Evolutionary conservation across 2,113 vertebrate species (phyloP).

Genomic region (Argyrosomus japonicus): DNA sequence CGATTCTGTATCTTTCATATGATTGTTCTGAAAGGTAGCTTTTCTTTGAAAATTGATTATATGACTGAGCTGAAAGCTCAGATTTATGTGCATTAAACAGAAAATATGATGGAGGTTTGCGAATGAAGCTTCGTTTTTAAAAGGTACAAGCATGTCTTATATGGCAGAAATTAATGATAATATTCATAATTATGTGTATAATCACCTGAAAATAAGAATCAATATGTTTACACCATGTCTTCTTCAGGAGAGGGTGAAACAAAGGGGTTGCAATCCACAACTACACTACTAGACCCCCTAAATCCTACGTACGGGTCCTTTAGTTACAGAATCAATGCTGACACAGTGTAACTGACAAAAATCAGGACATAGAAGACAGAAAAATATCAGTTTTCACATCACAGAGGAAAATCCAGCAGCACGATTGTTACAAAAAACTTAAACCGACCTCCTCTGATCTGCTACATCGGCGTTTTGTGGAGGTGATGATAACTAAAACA

Average conservation of each 20-base stretch:
- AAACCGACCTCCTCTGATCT: slow-evolving; percentile 25
- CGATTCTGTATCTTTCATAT: neutral
- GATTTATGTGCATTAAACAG: neutral
- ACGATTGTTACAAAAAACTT: slow-evolving; percentile 1
- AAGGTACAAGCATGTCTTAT: too few relatives aligned
- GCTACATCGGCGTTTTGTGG: neutral
- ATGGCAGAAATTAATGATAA: too few relatives aligned
- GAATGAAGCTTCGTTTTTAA: neutral
- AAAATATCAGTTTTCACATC: neutral
- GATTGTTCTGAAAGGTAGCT: neutral
- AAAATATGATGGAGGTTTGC: neutral
- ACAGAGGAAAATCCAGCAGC: neutral
- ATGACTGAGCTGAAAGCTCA: neutral
- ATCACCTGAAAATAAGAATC: too few relatives aligned
- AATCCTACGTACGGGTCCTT: too few relatives aligned
- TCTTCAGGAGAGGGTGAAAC: too few relatives aligned
- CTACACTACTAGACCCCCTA: too few relatives aligned
- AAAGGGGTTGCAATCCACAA: too few relatives aligned
- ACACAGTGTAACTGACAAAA: neutral
- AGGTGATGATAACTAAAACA: slow-evolving; percentile 31
- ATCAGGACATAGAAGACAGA: neutral
- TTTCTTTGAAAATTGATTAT: neutral
- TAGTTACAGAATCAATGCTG: neutral
- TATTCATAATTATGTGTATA: too few relatives aligned
- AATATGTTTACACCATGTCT: too few relatives aligned